These are phyloP conservation scores for Tragulus kanchil DNA, from an alignment of 2,113 vertebrate species.

Conservation along the genomic window DNA sequence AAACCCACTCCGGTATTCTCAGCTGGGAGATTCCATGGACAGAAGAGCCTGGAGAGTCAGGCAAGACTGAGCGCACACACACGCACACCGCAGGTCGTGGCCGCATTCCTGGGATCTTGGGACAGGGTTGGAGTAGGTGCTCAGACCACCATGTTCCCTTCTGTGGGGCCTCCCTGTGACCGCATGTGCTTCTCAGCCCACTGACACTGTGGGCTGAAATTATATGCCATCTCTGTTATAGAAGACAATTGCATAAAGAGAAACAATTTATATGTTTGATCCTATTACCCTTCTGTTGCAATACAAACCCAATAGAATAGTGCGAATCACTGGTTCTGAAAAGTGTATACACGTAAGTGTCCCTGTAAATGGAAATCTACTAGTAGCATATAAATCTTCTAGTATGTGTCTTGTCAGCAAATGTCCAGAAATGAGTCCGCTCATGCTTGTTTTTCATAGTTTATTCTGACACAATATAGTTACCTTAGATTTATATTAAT, in stretches of 20 bases:
- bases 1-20: too few species aligned
- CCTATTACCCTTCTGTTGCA: not conserved
- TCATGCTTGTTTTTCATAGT: not conserved
- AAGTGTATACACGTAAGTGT: not conserved
- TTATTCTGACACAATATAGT: not conserved
- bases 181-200: not conserved
- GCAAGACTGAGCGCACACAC: too few species aligned
- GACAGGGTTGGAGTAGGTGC: not conserved
- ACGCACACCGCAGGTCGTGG: too few species aligned
- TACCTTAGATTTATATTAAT: not conserved
- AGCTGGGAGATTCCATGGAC: too few species aligned
- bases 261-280: not conserved
- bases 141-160: not conserved
- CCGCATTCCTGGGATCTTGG: not conserved
- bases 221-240: too few species aligned
- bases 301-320: not conserved
- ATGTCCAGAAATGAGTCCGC: not conserved
- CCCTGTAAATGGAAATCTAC: too few species aligned
- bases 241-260: not conserved
- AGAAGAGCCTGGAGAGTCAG: too few species aligned
- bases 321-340: not conserved
- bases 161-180: not conserved
- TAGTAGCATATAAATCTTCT: accelerated
- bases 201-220: not conserved
- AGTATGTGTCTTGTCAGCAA: not conserved